phyloP scores from a whole-genome alignment of 2,888 invertebrate species.

The Rhyacophila evoluta region DNA sequence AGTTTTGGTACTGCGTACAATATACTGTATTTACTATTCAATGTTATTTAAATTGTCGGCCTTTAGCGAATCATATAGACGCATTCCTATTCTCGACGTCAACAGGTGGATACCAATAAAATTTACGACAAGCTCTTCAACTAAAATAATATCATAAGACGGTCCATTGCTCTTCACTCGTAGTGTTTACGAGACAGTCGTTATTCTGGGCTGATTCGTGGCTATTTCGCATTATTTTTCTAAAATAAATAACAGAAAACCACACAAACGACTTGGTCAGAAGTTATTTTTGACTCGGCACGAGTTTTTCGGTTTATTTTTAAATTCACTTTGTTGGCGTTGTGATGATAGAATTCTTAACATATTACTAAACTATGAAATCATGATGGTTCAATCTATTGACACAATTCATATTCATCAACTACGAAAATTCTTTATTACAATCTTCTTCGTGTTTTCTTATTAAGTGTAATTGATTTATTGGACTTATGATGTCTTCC shows the following conservation, averaged over 20 bases:
- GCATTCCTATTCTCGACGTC: background rate
- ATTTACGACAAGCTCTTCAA: background rate
- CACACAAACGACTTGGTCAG: background rate
- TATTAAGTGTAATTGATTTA: too few relatives aligned
- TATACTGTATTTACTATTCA: too few relatives aligned
- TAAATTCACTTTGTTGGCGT: slow-evolving; percentile 8
- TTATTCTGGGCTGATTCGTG: background rate
- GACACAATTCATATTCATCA: too few relatives aligned
- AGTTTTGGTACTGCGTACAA: too few relatives aligned
- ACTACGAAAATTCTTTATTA: too few relatives aligned
- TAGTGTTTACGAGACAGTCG: background rate
- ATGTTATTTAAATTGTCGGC: too few relatives aligned
- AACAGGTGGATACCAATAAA: background rate
- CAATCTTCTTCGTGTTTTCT: too few relatives aligned
- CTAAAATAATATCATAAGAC: background rate
- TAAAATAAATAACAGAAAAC: slow-evolving; percentile 2
- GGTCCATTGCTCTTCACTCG: background rate
- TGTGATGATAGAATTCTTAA: background rate
- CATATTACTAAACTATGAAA: too few relatives aligned
- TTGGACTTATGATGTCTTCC: too few relatives aligned
- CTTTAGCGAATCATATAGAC: too few relatives aligned
- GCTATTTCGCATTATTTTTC: slow-evolving; percentile 19
- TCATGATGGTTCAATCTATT: too few relatives aligned
- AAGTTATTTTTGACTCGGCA: background rate
- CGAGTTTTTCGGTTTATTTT: background rate